Evolutionary conservation across 2,888 invertebrate genomes (phyloP).

Genomic region (Hypolimnas misippus): DNA sequence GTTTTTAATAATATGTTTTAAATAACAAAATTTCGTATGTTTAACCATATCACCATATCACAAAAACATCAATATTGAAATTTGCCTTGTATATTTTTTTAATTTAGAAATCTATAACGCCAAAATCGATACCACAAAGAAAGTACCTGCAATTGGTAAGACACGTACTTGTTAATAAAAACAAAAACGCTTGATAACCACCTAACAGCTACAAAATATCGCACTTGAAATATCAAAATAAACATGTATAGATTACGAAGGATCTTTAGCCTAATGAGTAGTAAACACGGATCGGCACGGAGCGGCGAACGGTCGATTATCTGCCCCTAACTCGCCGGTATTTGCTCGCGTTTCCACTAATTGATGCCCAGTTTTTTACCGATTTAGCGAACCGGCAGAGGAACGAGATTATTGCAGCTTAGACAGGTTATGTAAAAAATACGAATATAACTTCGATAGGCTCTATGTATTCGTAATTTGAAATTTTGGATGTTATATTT

Average conservation of each 20-base stretch:
- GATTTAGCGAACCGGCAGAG: constrained; percentile 10
- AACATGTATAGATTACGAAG: constrained; percentile 38
- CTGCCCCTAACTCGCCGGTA: constrained; percentile 62
- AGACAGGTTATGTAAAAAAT: not conserved
- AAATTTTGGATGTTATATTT: not conserved
- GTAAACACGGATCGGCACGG: constrained; percentile 64
- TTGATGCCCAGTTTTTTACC: constrained; percentile 67
- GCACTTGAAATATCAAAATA: constrained; percentile 28
- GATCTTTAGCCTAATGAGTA: constrained; percentile 73
- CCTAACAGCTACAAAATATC: not conserved
- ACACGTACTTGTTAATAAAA: no score
- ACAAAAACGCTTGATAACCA: no score
- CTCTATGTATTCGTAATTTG: not conserved
- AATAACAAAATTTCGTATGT: no score
- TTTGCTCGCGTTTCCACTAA: constrained; percentile 72
- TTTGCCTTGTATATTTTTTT: no score
- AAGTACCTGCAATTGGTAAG: no score
- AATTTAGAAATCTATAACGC: no score
- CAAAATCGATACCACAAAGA: no score
- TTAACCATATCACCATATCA: no score
- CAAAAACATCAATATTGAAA: no score
- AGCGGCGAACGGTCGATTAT: constrained; percentile 72
- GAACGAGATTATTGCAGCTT: constrained; percentile 1
- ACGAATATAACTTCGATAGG: not conserved
- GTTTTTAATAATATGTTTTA: no score